Conservation (phyloP, 2,797 vertebrate genomes). For the Cichlasoma orientale region DNA sequence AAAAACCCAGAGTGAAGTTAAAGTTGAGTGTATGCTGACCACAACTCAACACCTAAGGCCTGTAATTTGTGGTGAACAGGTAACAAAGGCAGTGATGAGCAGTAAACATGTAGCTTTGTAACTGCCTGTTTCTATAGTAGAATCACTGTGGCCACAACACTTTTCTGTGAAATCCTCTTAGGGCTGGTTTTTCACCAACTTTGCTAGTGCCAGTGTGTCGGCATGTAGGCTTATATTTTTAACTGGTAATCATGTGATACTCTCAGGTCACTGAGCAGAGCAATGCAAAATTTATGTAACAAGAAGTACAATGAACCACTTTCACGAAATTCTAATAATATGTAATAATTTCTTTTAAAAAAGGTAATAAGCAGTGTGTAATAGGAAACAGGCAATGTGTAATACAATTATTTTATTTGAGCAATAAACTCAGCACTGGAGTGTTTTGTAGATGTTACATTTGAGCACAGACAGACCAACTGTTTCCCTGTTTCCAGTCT, state of each 20-base stretch:
- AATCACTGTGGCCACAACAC: too few relatives aligned
- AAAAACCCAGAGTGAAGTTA: too few relatives aligned
- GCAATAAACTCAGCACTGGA: accelerated
- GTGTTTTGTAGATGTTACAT: background rate
- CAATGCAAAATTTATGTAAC: background rate
- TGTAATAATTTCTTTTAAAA: background rate
- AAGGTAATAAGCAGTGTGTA: background rate
- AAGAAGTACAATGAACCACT: too few relatives aligned
- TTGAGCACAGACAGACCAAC: background rate
- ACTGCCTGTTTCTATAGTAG: too few relatives aligned
- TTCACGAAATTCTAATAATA: background rate
- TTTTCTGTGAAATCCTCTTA: too few relatives aligned
- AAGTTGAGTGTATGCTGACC: too few relatives aligned
- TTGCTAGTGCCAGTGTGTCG: background rate
- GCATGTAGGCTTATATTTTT: background rate
- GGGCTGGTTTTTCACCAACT: background rate
- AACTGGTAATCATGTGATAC: background rate
- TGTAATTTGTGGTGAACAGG: too few relatives aligned
- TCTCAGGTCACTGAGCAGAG: background rate
- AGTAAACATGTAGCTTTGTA: too few relatives aligned
- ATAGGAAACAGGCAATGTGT: background rate
- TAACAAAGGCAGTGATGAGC: too few relatives aligned
- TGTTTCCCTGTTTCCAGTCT: background rate
- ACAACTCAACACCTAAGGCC: too few relatives aligned
- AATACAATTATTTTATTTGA: background rate